These are phyloP conservation scores for Chloromyia formosa DNA, from an alignment of 2,888 invertebrate species.

Conservation along the genomic window DNA sequence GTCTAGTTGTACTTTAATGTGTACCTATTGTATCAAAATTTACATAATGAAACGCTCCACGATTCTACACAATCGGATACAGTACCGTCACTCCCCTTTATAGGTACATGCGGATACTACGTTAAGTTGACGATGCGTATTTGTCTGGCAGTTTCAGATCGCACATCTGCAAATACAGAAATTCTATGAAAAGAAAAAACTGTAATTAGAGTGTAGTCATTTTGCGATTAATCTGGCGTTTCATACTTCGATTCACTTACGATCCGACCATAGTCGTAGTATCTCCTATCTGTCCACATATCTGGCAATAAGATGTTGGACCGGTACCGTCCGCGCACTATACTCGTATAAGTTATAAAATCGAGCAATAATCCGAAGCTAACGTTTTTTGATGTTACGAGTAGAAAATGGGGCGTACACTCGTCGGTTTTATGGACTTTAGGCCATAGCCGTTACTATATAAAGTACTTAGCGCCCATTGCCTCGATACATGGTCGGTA, in stretches of 20 bases:
- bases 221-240: conserved; percentile 44
- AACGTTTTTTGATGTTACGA: conserved; percentile 6
- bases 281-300: not conserved
- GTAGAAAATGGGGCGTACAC: conserved; percentile 30
- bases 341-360: conserved; percentile 2
- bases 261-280: not conserved
- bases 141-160: not conserved
- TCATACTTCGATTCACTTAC: conserved; percentile 2
- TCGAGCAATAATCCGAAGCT: conserved; percentile 15
- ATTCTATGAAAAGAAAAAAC: conserved; percentile 28
- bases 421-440: conserved; percentile 36
- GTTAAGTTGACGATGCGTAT: no score
- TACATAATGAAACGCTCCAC: conserved; percentile 43
- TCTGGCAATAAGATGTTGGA: conserved; percentile 16
- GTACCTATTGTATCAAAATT: conserved; percentile 37
- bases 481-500: not conserved
- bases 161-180: conserved; percentile 17
- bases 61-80: conserved; percentile 33
- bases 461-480: conserved; percentile 22
- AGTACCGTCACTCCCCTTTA: not conserved
- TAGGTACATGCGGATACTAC: no score
- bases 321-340: not conserved
- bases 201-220: conserved; percentile 42
- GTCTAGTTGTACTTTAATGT: conserved; percentile 34
- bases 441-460: not conserved